phyloP scores from a whole-genome alignment of 2,113 vertebrate species.

The Prionailurus bengalensis region DNA sequence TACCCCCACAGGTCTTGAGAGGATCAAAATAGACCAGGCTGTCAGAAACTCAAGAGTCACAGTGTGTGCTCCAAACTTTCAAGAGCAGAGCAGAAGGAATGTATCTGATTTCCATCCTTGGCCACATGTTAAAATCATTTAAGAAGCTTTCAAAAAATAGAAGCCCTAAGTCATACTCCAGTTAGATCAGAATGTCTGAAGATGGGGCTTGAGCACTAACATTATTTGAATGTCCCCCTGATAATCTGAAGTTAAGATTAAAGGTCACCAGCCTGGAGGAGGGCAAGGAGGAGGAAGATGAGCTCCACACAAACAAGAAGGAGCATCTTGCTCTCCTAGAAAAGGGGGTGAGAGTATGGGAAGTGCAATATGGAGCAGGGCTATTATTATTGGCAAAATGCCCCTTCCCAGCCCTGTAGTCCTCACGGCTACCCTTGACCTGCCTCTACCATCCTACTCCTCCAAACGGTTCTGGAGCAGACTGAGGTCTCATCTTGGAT shows the following conservation, averaged over 20 bases:
- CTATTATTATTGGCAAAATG: not conserved
- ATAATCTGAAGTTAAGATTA: not conserved
- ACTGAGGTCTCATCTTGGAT: not conserved
- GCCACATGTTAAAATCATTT: not conserved
- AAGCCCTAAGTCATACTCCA: not conserved
- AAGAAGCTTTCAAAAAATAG: not conserved
- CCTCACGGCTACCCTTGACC: not conserved
- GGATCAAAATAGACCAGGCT: not conserved
- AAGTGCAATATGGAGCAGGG: not conserved
- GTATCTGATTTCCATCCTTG: not conserved
- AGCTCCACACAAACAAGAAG: not conserved
- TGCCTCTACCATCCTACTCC: not conserved
- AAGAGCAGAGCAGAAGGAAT: not conserved
- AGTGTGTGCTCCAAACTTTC: not conserved
- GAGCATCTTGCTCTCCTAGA: not conserved
- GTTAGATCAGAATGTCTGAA: constrained; percentile 38
- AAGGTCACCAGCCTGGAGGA: not conserved
- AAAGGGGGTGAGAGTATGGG: not conserved
- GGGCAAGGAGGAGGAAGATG: not conserved
- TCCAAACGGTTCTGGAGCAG: not conserved
- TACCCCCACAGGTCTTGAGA: not conserved
- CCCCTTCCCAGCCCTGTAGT: not conserved
- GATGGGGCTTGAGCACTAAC: not conserved
- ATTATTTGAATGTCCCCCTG: not conserved
- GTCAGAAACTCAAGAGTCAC: not conserved